Conservation (phyloP, 2,797 vertebrate species). For the Synanceia verrucosa region DNA sequence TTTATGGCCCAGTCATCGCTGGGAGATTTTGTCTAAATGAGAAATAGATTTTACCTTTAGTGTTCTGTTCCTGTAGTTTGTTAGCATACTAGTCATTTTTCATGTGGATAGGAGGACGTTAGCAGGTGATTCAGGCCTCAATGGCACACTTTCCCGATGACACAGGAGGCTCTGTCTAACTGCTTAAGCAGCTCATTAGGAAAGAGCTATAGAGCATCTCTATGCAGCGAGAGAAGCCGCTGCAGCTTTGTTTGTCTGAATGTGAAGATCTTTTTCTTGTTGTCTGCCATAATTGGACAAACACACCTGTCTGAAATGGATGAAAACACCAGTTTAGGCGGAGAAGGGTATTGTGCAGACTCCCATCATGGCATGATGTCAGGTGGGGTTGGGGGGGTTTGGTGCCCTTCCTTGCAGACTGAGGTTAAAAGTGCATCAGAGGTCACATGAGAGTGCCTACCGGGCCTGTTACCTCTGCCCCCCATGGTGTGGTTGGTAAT, state of each 20-base stretch:
- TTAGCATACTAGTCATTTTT: slow-evolving; percentile 50
- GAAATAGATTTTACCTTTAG: slow-evolving; percentile 50
- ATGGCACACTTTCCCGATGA: slow-evolving; percentile 47
- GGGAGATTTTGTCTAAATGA: slow-evolving; percentile 53
- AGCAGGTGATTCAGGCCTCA: slow-evolving; percentile 37
- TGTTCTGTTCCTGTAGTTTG: slow-evolving; percentile 39
- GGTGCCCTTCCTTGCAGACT: slow-evolving; percentile 42
- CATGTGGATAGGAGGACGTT: slow-evolving; percentile 37
- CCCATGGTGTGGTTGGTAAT: slow-evolving; percentile 58
- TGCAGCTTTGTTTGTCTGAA: slow-evolving; percentile 11
- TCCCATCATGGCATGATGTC: slow-evolving; percentile 10
- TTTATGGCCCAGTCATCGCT: slow-evolving; percentile 31
- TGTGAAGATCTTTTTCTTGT: neutral
- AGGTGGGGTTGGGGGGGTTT: neutral
- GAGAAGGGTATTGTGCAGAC: neutral
- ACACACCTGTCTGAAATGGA: slow-evolving; percentile 12
- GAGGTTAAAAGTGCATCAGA: slow-evolving; percentile 76
- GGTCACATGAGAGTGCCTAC: slow-evolving; percentile 63
- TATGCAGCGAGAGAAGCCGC: neutral
- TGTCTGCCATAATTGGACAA: slow-evolving; percentile 36
- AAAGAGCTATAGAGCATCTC: slow-evolving; percentile 34
- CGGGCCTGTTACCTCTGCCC: slow-evolving; percentile 41
- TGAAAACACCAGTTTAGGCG: neutral
- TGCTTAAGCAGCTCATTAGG: slow-evolving; percentile 63
- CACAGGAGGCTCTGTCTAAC: slow-evolving; percentile 45